These are phyloP conservation scores for Ginglymostoma cirratum DNA, from an alignment of 2,113 vertebrate genomes.

Conservation along the genomic window DNA sequence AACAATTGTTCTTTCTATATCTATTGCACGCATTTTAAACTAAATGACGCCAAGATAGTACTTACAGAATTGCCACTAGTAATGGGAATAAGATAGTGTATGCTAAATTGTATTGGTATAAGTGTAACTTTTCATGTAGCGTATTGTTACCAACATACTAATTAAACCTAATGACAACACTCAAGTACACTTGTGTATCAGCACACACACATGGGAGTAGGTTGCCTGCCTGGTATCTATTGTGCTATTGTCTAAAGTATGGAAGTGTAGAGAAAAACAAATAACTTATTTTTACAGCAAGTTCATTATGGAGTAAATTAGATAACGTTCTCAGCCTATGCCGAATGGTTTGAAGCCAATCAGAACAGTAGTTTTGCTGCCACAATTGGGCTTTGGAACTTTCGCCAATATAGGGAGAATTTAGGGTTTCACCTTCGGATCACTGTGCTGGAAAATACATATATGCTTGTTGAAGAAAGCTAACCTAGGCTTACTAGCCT, in stretches of 20 bases:
- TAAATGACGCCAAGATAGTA: neutral
- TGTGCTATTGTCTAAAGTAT: neutral
- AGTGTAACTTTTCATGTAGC: neutral
- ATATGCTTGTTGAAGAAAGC: neutral
- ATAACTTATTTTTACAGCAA: neutral
- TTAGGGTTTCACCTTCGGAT: neutral
- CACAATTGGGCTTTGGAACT: neutral
- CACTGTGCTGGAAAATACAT: neutral
- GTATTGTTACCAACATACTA: neutral
- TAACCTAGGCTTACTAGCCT: neutral
- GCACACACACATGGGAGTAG: neutral
- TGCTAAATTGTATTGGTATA: neutral
- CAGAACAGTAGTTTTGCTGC: neutral
- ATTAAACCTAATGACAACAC: neutral
- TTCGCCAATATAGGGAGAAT: neutral
- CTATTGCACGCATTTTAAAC: neutral
- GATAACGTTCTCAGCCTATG: neutral
- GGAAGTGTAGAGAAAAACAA: neutral
- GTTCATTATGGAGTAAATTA: neutral
- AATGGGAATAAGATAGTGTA: neutral
- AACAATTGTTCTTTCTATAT: neutral
- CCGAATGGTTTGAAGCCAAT: neutral
- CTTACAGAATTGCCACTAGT: neutral
- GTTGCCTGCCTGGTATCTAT: neutral
- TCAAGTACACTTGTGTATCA: neutral